Conservation (phyloP, 2,888 invertebrate genomes). For the Sinelater perroti region DNA sequence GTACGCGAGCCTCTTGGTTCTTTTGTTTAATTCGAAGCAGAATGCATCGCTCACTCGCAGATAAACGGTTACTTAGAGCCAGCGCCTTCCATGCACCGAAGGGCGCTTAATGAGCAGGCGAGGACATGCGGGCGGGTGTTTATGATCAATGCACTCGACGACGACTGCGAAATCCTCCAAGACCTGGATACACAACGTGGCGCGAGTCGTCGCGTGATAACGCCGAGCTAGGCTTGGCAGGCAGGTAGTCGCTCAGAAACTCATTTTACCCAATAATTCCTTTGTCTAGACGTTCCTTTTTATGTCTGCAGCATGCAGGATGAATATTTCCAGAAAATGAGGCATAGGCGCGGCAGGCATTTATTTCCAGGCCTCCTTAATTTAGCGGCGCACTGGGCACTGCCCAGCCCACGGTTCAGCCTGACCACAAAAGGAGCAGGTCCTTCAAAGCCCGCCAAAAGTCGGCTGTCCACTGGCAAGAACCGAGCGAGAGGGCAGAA, state of each 20-base stretch:
- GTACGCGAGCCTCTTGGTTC: neutral
- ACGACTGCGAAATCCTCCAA: neutral
- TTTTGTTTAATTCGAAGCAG: conserved; percentile 3
- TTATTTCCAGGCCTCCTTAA: conserved; percentile 1
- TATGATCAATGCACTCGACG: conserved; percentile 4
- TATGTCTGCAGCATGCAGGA: conserved; percentile 13
- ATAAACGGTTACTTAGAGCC: conserved; percentile 8
- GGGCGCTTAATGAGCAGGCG: too few relatives aligned
- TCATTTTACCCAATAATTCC: conserved; percentile 18
- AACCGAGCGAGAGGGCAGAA: too few relatives aligned
- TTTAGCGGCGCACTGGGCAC: neutral
- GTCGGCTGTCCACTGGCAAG: too few relatives aligned
- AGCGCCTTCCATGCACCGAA: too few relatives aligned
- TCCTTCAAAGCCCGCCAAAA: too few relatives aligned
- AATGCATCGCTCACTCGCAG: neutral
- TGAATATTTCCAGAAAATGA: conserved; percentile 7
- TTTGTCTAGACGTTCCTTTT: conserved; percentile 17
- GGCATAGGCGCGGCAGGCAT: conserved; percentile 12
- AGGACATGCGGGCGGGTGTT: too few relatives aligned
- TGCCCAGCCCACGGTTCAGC: too few relatives aligned
- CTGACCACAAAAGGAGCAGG: too few relatives aligned
- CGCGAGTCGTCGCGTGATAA: conserved; percentile 11
- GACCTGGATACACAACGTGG: conserved; percentile 1
- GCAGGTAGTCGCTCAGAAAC: conserved; percentile 15
- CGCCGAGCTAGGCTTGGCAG: conserved; percentile 9